Percentiles rank a stretch among this genome's conserved stretches.
Evolutionary conservation across 2,888 invertebrate species (phyloP).

Genomic region (Neoaliturus tenellus): DNA sequence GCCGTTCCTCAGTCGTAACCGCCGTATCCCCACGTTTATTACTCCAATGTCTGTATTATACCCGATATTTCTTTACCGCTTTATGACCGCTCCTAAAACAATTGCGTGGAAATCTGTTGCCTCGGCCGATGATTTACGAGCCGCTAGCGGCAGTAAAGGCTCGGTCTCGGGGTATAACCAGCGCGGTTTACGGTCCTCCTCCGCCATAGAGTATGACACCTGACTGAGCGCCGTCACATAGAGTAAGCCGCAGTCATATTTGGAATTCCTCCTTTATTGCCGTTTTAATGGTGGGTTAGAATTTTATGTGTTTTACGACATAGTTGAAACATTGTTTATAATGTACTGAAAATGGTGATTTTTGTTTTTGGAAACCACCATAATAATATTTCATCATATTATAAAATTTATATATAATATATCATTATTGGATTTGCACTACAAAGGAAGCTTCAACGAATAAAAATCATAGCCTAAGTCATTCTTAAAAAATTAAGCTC

Average conservation of each 20-base stretch:
- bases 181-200: neutral
- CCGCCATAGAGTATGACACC: conserved; percentile 13
- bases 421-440: no score
- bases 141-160: neutral
- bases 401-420: no score
- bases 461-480: no score
- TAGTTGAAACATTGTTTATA: no score
- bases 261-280: conserved; percentile 11
- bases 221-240: conserved; percentile 4
- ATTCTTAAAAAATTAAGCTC: no score
- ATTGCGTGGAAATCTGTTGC: conserved; percentile 50
- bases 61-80: conserved; percentile 26
- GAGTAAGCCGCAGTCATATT: neutral
- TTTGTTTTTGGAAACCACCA: no score
- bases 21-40: neutral
- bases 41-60: conserved; percentile 19
- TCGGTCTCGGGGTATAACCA: neutral
- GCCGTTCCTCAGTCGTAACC: neutral
- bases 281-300: no score
- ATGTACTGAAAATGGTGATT: no score
- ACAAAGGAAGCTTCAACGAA: no score
- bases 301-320: no score
- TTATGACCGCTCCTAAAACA: conserved; percentile 52
- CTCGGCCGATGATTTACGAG: neutral
- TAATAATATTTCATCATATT: no score